Evolutionary conservation across 37 sponge, comb jelly and placozoan species (phyloP).

Genomic region (Chondrilla cf. caribensis): DNA sequence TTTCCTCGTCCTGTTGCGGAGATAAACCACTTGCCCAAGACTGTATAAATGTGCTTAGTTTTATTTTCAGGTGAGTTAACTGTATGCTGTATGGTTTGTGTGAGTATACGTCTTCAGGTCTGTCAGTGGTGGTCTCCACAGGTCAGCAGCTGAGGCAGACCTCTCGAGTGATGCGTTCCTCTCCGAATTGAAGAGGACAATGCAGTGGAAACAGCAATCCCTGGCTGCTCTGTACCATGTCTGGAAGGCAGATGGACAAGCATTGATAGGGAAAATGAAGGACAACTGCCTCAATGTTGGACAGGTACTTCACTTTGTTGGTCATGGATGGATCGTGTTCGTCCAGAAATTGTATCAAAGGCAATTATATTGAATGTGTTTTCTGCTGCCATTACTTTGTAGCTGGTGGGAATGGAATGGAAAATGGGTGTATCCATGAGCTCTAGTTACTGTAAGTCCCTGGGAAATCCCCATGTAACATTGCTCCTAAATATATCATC

Average conservation of each 20-base stretch:
- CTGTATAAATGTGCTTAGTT: conserved; percentile 65
- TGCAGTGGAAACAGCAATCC: conserved; percentile 51
- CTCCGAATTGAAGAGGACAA: conserved; percentile 48
- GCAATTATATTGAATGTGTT: not conserved
- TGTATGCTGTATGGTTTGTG: not conserved
- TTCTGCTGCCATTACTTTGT: conserved; percentile 7
- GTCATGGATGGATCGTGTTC: too few relatives aligned
- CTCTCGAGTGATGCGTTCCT: conserved; percentile 53
- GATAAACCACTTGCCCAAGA: conserved; percentile 32
- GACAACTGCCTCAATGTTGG: conserved; percentile 47
- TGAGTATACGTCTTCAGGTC: too few relatives aligned
- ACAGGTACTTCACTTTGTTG: conserved; percentile 39
- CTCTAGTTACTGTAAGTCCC: conserved; percentile 59
- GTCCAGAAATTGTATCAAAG: too few relatives aligned
- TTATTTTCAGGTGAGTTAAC: conserved; percentile 52
- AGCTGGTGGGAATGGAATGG: conserved; percentile 84
- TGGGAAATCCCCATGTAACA: conserved; percentile 72
- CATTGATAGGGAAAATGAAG: conserved; percentile 20
- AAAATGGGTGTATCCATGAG: conserved; percentile 85
- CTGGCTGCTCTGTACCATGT: conserved; percentile 60
- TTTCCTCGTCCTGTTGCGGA: not conserved
- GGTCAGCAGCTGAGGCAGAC: conserved; percentile 44
- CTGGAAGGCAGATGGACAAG: conserved; percentile 68
- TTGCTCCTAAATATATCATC: conserved; percentile 52
- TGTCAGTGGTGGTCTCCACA: not conserved